Evolutionary conservation across 2,888 invertebrate species (phyloP).

Genomic region (Lysandra bellargus): DNA sequence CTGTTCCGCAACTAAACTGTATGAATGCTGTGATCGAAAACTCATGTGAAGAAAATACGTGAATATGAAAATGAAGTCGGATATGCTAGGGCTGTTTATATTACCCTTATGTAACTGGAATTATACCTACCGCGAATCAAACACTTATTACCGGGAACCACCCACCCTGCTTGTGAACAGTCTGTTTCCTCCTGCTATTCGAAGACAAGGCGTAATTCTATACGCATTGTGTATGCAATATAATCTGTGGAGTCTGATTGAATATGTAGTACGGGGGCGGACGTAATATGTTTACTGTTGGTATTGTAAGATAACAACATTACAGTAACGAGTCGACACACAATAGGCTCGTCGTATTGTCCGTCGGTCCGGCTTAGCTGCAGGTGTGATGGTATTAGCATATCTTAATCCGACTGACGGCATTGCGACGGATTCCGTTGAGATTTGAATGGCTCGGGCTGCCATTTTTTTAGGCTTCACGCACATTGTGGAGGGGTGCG

Average conservation of each 20-base stretch:
- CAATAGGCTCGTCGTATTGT: slow-evolving; percentile 23
- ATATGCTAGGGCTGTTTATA: no score
- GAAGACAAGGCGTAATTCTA: not conserved
- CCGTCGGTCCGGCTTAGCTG: slow-evolving; percentile 12
- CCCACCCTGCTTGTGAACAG: not conserved
- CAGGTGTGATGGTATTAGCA: slow-evolving; percentile 36
- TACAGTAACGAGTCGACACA: slow-evolving; percentile 26
- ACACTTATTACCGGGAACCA: not conserved
- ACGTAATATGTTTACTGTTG: slow-evolving; percentile 26
- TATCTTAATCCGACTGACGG: slow-evolving; percentile 34
- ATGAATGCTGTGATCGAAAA: no score
- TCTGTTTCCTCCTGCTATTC: not conserved
- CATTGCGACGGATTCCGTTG: slow-evolving; percentile 28
- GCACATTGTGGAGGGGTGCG: not conserved
- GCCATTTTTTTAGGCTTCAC: not conserved
- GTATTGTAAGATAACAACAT: slow-evolving; percentile 24
- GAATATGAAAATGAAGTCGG: no score
- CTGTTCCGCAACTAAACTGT: no score
- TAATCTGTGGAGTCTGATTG: slow-evolving; percentile 19
- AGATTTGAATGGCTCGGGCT: slow-evolving; percentile 22
- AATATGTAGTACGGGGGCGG: slow-evolving; percentile 6
- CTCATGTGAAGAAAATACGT: no score
- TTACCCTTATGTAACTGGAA: not conserved
- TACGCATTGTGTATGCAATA: not conserved
- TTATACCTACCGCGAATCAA: not conserved